Evolutionary conservation across 2,797 vertebrate genomes (phyloP), one percentile per base, ranked within the genome.

Genomic region (Enteromius fasciolatus): DNA sequence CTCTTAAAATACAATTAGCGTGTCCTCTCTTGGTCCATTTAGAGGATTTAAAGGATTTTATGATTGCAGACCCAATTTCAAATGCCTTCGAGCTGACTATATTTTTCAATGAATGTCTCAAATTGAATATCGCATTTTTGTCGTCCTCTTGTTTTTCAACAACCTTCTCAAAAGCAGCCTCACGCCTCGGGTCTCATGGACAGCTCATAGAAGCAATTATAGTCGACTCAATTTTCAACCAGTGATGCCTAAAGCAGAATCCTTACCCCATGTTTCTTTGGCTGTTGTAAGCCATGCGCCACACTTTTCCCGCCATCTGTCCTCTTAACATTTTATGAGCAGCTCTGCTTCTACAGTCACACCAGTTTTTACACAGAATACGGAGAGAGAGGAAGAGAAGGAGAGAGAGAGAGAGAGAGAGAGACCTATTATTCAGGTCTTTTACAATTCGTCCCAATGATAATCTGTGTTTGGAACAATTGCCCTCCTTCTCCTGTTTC

Each of bases 271-370:
- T 78, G 23, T 50, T 82, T 69, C 78, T 72, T 81, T 82, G 84
- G 39, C 70, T 67, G 81, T 84, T 64, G 73, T 82, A 59, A 73
- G 57, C 82, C 78, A 68, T 85, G 78, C 83, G 69, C 85, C 83
- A 66, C 75, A 79, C 81, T 81, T 87, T 88, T 85, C 81, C 83
- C 75, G 44, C 90, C 90, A 91, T 91, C 90, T 92, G 91, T 89
- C 80, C 87, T 86, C 87, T 90, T 87, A 91, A 90, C 86, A 83
- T 93, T 92, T 90, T 84, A 91, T 90, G 85, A 91, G 90, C 70
- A 20, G 57, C 28, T 81, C 81, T 79, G 88, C 81, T 82, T 88
- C 74, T 85, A 85, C 80, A 84, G 82, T 61, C 72, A 72, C 64
- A 80, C 78, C 46, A 73, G 70, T 78, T 67, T 80, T 84, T 81